These are phyloP conservation scores for Nebria ingens DNA, from an alignment of 1,140 invertebrate genomes.

Conservation along the genomic window DNA sequence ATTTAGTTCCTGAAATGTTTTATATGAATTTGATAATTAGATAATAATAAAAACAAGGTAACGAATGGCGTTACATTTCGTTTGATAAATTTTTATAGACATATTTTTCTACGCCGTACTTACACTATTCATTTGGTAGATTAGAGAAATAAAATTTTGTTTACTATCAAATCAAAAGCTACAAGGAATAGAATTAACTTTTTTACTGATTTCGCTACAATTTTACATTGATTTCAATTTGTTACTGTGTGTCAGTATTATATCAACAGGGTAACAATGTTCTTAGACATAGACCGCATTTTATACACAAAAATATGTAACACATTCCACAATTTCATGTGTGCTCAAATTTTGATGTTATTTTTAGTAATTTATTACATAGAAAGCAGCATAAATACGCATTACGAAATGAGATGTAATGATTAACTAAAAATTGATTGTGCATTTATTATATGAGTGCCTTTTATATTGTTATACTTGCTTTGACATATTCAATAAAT, in stretches of 20 bases:
- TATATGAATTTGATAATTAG: background rate
- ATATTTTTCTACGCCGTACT: constrained; percentile 4
- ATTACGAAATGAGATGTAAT: no score
- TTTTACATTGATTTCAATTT: background rate
- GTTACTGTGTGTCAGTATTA: background rate
- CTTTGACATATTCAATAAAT: background rate
- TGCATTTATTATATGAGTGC: background rate
- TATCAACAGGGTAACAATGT: background rate
- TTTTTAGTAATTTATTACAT: no score
- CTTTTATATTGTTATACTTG: background rate
- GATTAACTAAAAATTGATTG: background rate
- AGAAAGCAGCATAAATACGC: background rate
- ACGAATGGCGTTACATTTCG: background rate
- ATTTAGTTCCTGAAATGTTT: background rate
- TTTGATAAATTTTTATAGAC: background rate
- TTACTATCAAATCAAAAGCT: background rate
- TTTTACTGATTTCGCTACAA: background rate
- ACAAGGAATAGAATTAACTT: background rate
- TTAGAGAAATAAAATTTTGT: background rate
- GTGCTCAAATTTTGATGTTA: background rate
- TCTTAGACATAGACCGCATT: no score
- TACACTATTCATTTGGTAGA: no score
- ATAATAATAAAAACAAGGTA: background rate
- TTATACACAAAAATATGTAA: background rate
- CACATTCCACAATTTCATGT: background rate